Evolutionary conservation across 2,113 vertebrate species (phyloP), one percentile per base, ranked within the genome.

Genomic region (Sphyrna mokarran): DNA sequence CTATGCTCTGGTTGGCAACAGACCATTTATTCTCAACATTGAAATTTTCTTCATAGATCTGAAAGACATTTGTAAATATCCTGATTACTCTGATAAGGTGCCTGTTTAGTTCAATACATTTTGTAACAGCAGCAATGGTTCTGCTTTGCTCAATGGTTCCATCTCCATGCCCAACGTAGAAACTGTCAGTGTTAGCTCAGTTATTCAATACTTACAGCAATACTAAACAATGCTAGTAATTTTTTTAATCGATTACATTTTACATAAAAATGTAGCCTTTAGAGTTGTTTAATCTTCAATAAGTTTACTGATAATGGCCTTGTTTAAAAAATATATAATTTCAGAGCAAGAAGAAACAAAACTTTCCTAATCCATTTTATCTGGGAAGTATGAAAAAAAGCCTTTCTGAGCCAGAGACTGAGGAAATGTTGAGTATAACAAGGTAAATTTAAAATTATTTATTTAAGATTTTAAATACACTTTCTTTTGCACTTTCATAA

Each of bases 371-470:
- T 97, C 98, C 98, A 0, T 99, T 99, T 97, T 97, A 98, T 96
- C 97, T 98, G 96, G 98, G 98, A 96, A 98, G 97, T 66, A 96
- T 98, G 96, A 99, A 97, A 98, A 99, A 98, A 96, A 98, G 97
- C 58, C 96, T 98, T 96, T 98, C 98, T 22, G 98, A 98, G 96
- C 97, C 97, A 96, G 98, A 99, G 96, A 95, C 97, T 0, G 98
- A 98, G 96, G 98, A 99, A 96, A 96, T 98, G 96, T 97, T 97
- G 96, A 98, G 97, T 95, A 96, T 97, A 96, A 95, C 98, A 96
- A 99, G 98, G 99, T 99, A 97, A 97, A 98, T 43, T 94, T 94
- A 43, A 48, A 94, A 10, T 96, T 70, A 95, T 63, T 37, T n/a
- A 91, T 1, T 89, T 16, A 16, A 63, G 3, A 48, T 95, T 26